Evolutionary conservation across 2,113 vertebrate genomes (phyloP), one percentile per base, ranked within the genome.

Genomic region (Poicephalus gulielmi): DNA sequence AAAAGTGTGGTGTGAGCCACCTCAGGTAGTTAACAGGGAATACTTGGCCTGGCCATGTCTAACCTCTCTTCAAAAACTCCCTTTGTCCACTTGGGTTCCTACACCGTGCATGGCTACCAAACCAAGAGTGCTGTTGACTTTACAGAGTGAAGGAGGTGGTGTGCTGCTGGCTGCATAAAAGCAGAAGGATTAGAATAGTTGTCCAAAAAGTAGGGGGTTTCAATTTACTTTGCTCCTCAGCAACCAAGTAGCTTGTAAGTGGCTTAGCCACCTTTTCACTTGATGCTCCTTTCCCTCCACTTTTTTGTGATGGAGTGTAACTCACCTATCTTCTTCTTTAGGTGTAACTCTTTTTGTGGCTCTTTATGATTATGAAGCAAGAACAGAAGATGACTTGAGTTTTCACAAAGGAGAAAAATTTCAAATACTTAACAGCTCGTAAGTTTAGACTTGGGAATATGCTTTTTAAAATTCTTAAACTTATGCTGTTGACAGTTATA

Each of bases 381-480:
- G 99, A 94, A 99, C 99, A 20, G 99, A 99, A 98, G 99, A 99
- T 95, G 99, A 99, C 97, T 98, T 99, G 85, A 99, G 98, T 98
- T 99, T 99, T 98, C 98, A 98, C 95, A 99, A 99, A 98, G 99
- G 99, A 98, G 99, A 99, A 95, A 98, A 98, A 94, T 99, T 99
- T 97, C 99, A 99, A 96, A 99, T 99, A 95, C 97, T 99, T 95
- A 99, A 99, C 97, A 99, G 98, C 99, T 99, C 99, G 99, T 99
- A 98, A 99, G 99, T 99, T 95, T 88, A 69, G 70, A 23, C 44
- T 60, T 66, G 23, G 20, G 49, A 74, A 57, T 63, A 44, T 59
- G 22, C 20, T 27, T 46, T 67, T 86, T 63, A 68, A 17, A 79
- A 33, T 52, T 85, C 74, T 57, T 27, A 67, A 71, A 50, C 10